Conservation (phyloP, 2,113 vertebrate species). For the Xenopus tropicalis region DNA sequence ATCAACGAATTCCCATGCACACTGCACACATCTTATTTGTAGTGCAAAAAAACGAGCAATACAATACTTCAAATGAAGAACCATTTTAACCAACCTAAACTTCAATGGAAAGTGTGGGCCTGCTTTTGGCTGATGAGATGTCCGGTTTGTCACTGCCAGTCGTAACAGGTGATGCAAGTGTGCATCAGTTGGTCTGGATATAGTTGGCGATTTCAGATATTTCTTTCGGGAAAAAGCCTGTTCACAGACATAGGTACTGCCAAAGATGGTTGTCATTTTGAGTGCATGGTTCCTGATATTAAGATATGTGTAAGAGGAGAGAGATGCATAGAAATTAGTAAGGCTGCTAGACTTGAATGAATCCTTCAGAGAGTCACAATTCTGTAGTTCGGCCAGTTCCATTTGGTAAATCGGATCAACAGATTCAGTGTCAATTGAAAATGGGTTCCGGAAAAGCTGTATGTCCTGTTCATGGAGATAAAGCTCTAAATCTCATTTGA, state of each 20-base stretch:
- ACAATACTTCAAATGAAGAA: no score
- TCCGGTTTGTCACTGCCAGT: background rate
- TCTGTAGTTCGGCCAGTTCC: no score
- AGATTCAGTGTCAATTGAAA: no score
- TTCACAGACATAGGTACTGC: no score
- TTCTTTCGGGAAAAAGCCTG: slow-evolving; percentile 7
- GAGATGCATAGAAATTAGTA: background rate
- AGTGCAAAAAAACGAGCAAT: no score
- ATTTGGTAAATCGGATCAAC: no score
- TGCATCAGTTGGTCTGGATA: background rate
- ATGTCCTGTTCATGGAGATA: slow-evolving; percentile 15
- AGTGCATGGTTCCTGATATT: slow-evolving; percentile 18
- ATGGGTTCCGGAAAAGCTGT: slow-evolving; percentile 18
- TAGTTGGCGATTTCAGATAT: slow-evolving; percentile 5
- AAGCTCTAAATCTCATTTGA: background rate
- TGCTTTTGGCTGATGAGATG: background rate
- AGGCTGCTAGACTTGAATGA: background rate
- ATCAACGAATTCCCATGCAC: no score
- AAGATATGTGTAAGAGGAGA: background rate
- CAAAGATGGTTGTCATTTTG: no score
- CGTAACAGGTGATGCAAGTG: slow-evolving; percentile 2
- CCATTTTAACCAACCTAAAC: no score
- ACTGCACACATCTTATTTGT: no score
- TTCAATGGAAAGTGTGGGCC: background rate
- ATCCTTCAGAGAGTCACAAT: no score